These are phyloP conservation scores for Myotis findleyi DNA, from an alignment of 2,797 vertebrate genomes.

Conservation along the genomic window DNA sequence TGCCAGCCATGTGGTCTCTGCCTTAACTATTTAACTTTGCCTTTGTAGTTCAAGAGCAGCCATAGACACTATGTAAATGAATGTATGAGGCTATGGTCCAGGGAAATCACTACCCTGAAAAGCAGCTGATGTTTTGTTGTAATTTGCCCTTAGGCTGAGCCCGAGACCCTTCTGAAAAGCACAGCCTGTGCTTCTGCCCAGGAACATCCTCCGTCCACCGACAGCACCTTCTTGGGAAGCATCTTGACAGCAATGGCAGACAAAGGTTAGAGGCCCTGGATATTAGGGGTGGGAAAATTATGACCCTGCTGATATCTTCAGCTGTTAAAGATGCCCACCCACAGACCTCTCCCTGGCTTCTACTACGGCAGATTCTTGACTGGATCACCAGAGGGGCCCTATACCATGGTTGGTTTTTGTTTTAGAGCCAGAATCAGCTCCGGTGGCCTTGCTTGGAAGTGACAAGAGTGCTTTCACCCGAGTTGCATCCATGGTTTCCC, in stretches of 20 bases:
- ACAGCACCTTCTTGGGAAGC: slow-evolving; percentile 87
- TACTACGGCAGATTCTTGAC: background rate
- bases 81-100: background rate
- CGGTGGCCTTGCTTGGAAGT: slow-evolving; percentile 74
- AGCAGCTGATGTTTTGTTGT: background rate
- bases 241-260: slow-evolving; percentile 76
- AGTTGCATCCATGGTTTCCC: slow-evolving; percentile 67
- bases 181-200: background rate
- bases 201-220: background rate
- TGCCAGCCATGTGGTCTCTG: background rate
- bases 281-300: slow-evolving; percentile 49
- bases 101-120: background rate
- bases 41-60: slow-evolving; percentile 43
- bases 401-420: slow-evolving; percentile 34
- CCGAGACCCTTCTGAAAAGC: slow-evolving; percentile 37
- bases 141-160: slow-evolving; percentile 62
- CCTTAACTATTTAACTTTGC: slow-evolving; percentile 7
- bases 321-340: background rate
- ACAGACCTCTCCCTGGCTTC: background rate
- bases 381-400: background rate
- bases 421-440: slow-evolving; percentile 69
- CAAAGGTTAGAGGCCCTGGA: slow-evolving; percentile 77
- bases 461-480: slow-evolving; percentile 64
- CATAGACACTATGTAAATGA: background rate
- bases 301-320: background rate